These are phyloP conservation scores for Tipula lateralis DNA, from an alignment of 2,888 invertebrate species.

Conservation along the genomic window DNA sequence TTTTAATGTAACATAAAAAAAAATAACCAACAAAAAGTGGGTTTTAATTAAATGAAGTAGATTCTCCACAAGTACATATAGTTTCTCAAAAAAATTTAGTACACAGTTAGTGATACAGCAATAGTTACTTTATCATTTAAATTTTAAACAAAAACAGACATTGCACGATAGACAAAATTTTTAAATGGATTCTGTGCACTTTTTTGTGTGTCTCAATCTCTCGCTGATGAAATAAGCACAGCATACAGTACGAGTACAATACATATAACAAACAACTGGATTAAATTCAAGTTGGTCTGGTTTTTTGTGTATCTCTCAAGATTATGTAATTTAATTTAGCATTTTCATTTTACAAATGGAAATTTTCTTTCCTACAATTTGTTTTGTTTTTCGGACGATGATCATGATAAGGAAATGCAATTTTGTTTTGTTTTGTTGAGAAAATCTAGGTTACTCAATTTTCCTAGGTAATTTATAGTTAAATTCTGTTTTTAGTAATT, in stretches of 20 bases:
- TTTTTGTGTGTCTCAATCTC: neutral
- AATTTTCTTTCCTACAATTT: neutral
- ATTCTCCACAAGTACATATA: neutral
- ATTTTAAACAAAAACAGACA: neutral
- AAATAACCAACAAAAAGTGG: neutral
- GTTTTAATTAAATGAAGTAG: neutral
- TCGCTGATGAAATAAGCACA: neutral
- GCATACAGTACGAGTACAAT: neutral
- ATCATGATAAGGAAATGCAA: neutral
- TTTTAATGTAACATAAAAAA: neutral
- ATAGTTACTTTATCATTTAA: neutral
- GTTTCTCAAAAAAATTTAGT: neutral
- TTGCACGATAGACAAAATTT: neutral
- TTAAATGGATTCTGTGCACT: neutral
- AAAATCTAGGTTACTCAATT: neutral
- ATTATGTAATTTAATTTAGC: neutral
- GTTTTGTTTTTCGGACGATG: neutral
- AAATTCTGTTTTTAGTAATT: neutral
- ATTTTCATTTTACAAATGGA: constrained; percentile 19
- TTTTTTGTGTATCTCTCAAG: neutral
- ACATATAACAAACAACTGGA: neutral
- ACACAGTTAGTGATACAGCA: neutral
- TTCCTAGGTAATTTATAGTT: neutral
- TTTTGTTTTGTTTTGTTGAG: neutral
- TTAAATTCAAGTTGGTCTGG: neutral